A percentile compares a stretch with the other conserved stretches of the same genome.
These are phyloP conservation scores for Graphium colonna DNA, from an alignment of 2,888 invertebrate species.

Conservation along the genomic window DNA sequence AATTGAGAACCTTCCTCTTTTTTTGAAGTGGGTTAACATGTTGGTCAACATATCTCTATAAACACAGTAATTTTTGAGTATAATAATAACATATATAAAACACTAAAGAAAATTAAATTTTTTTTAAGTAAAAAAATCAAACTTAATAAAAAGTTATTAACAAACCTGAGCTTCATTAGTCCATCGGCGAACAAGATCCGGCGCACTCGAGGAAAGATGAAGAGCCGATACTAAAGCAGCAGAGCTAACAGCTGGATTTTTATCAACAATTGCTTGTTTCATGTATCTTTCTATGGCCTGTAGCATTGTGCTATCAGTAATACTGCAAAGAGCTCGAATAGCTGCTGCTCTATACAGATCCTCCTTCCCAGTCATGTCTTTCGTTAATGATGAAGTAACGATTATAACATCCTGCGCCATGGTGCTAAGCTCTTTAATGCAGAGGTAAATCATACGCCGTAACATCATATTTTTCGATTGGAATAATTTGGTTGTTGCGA, in stretches of 20 bases:
- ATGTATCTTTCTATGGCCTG: conserved; percentile 99
- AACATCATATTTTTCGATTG: conserved; percentile 98
- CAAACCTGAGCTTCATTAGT: conserved; percentile 98
- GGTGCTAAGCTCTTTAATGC: conserved; percentile 95
- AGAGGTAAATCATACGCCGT: conserved; percentile 96
- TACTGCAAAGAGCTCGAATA: conserved; percentile 97
- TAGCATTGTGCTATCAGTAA: conserved; percentile 96
- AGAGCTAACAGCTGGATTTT: conserved; percentile 95
- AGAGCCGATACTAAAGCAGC: conserved; percentile 97
- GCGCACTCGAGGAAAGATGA: conserved; percentile 87
- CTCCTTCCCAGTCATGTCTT: conserved; percentile 98
- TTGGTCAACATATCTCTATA: no score
- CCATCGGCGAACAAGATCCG: conserved; percentile 98
- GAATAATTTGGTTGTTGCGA: conserved; percentile 99
- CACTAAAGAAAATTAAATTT: no score
- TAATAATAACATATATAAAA: no score
- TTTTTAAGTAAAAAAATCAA: no score
- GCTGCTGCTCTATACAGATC: conserved; percentile 95
- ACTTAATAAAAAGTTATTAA: no score
- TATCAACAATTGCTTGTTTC: conserved; percentile 99
- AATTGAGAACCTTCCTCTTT: no score
- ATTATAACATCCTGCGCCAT: conserved; percentile 99
- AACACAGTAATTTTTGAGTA: no score
- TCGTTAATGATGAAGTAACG: conserved; percentile 97
- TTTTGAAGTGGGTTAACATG: no score